These are phyloP conservation scores for Nomada ruficornis DNA, from an alignment of 2,888 invertebrate genomes.

Conservation along the genomic window DNA sequence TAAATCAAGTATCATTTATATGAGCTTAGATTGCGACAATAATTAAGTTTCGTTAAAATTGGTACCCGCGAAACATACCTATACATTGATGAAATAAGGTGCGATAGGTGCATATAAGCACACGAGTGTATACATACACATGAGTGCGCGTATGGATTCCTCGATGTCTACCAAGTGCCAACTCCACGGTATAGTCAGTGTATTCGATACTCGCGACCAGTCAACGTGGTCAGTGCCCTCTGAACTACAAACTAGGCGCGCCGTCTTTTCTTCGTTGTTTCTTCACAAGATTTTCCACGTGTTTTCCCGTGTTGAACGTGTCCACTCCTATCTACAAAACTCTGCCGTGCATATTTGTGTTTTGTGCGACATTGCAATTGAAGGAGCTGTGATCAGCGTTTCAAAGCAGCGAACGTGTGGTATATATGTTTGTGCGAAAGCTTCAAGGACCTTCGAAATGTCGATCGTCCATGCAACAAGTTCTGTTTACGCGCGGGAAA, in stretches of 20 bases:
- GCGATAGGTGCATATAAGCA: not conserved
- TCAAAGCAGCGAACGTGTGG: not conserved
- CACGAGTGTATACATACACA: not conserved
- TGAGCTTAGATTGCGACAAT: too few species aligned
- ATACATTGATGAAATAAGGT: too few species aligned
- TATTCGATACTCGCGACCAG: constrained; percentile 66
- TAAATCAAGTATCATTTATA: too few species aligned
- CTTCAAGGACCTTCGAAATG: not conserved
- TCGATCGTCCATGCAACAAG: constrained; percentile 32
- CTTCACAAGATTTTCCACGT: not conserved
- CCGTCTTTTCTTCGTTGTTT: not conserved
- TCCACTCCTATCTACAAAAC: too few species aligned
- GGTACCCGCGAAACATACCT: too few species aligned
- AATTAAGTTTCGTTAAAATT: too few species aligned
- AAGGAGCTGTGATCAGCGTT: not conserved
- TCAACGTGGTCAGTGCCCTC: constrained; percentile 75
- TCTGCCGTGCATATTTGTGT: not conserved
- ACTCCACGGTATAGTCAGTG: constrained; percentile 66
- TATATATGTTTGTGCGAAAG: not conserved
- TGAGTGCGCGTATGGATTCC: constrained; percentile 35
- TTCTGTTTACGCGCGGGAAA: not conserved
- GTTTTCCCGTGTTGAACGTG: not conserved
- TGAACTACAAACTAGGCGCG: constrained; percentile 38
- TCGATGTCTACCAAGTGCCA: constrained; percentile 63
- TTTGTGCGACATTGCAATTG: not conserved